Conservation (phyloP, 2,888 invertebrate species). For the Drepana falcataria region DNA sequence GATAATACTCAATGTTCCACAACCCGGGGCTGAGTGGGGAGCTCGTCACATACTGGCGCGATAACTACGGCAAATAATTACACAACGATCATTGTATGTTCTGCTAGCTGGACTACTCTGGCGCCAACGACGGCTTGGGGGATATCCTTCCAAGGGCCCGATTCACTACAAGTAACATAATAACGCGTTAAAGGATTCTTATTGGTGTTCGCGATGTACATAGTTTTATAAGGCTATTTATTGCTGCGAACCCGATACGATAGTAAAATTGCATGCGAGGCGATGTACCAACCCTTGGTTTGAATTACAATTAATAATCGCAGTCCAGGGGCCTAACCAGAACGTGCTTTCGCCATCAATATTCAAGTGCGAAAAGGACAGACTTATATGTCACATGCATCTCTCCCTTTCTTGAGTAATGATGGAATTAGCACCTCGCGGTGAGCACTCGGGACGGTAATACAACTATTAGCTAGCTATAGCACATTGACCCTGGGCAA, state of each 20-base stretch:
- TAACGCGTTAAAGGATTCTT: slow-evolving; percentile 36
- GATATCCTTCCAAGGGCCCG: slow-evolving; percentile 11
- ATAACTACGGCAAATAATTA: slow-evolving; percentile 21
- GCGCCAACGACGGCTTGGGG: slow-evolving; percentile 29
- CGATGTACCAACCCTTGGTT: slow-evolving; percentile 4
- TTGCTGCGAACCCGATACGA: slow-evolving; percentile 33
- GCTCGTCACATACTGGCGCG: not conserved
- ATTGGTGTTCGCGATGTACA: slow-evolving; percentile 46
- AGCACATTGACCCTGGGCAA: not conserved
- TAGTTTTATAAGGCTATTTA: slow-evolving; percentile 43
- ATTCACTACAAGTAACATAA: slow-evolving; percentile 31
- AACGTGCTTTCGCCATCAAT: too few species aligned
- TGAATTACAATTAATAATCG: slow-evolving; percentile 10
- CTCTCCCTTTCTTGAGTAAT: too few species aligned
- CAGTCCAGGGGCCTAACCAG: slow-evolving; percentile 4
- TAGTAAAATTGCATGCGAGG: slow-evolving; percentile 33
- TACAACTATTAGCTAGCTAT: slow-evolving; percentile 12
- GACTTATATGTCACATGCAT: too few species aligned
- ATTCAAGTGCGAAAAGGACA: too few species aligned
- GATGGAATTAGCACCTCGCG: too few species aligned
- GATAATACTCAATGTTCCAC: slow-evolving; percentile 24
- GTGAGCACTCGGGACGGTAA: not conserved
- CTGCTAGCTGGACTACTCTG: slow-evolving; percentile 49
- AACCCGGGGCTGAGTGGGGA: slow-evolving; percentile 5
- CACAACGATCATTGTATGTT: slow-evolving; percentile 18